These are phyloP conservation scores for Aquatica leii DNA, from an alignment of 2,888 invertebrate genomes.

Conservation along the genomic window DNA sequence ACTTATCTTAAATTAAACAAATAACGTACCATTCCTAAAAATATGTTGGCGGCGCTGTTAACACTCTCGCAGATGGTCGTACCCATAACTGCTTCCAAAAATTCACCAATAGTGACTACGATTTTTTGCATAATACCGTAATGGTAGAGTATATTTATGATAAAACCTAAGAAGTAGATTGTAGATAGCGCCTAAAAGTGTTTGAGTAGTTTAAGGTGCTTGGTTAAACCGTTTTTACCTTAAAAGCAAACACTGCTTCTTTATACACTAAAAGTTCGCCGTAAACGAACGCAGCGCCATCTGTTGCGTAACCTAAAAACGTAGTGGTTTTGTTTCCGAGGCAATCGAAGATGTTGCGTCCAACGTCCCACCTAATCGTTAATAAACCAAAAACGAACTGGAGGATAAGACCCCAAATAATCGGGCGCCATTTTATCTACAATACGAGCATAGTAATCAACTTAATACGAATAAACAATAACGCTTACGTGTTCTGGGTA, in stretches of 20 bases:
- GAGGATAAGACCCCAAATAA: constrained; percentile 79
- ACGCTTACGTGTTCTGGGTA: constrained; percentile 64
- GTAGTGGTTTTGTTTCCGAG: constrained; percentile 71
- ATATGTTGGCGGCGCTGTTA: constrained; percentile 91
- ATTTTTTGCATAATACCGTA: constrained; percentile 88
- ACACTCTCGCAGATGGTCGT: constrained; percentile 96
- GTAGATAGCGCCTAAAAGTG: constrained; percentile 78
- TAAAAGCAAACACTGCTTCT: constrained; percentile 82
- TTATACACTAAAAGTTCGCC: constrained; percentile 70
- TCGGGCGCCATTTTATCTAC: constrained; percentile 80
- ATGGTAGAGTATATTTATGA: constrained; percentile 89
- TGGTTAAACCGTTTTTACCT: constrained; percentile 65
- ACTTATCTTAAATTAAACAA: no score
- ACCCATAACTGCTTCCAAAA: constrained; percentile 75
- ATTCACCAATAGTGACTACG: constrained; percentile 80
- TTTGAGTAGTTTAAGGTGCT: neutral
- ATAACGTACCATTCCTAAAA: constrained; percentile 84
- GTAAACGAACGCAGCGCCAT: constrained; percentile 87
- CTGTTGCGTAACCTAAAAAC: constrained; percentile 81
- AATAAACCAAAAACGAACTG: constrained; percentile 87
- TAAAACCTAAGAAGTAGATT: constrained; percentile 93
- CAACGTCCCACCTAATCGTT: constrained; percentile 85
- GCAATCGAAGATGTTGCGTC: constrained; percentile 74
- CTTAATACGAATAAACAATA: neutral
- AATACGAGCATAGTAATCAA: constrained; percentile 17